Percentiles rank a stretch among this genome's conserved stretches.
Evolutionary conservation across 2,888 invertebrate species (phyloP).

Genomic region (Stenolophus ochropezus): DNA sequence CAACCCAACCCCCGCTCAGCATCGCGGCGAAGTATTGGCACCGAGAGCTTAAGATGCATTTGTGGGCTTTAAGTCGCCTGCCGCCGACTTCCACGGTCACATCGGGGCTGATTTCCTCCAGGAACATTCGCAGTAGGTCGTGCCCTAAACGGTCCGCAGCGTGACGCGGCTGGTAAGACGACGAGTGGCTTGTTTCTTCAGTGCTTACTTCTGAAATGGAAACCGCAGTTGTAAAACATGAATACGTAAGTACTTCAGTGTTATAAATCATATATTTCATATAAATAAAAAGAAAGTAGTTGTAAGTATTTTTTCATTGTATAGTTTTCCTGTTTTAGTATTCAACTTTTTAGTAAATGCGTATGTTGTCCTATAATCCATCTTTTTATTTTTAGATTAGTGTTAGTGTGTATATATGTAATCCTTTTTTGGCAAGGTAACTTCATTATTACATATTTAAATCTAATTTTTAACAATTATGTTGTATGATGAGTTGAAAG

Average conservation of each 20-base stretch:
- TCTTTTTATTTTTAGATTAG: too few species aligned
- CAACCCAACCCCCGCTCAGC: constrained; percentile 89
- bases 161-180: constrained; percentile 75
- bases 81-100: constrained; percentile 90
- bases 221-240: background rate
- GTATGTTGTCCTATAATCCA: too few species aligned
- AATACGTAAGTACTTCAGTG: background rate
- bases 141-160: constrained; percentile 80
- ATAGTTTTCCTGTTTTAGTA: too few species aligned
- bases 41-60: constrained; percentile 92
- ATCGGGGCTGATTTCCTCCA: constrained; percentile 93
- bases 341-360: too few species aligned
- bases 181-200: constrained; percentile 73
- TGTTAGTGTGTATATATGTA: too few species aligned
- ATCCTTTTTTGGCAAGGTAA: too few species aligned
- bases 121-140: constrained; percentile 91
- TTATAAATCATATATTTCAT: background rate
- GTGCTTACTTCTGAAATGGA: constrained; percentile 68
- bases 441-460: too few species aligned
- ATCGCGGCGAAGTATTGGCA: constrained; percentile 96
- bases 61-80: constrained; percentile 89
- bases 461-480: too few species aligned
- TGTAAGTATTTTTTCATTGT: too few species aligned
- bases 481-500: too few species aligned
- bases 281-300: too few species aligned